Evolutionary conservation across 2,888 invertebrate species (phyloP).

Genomic region (Crocallis elinguaria): DNA sequence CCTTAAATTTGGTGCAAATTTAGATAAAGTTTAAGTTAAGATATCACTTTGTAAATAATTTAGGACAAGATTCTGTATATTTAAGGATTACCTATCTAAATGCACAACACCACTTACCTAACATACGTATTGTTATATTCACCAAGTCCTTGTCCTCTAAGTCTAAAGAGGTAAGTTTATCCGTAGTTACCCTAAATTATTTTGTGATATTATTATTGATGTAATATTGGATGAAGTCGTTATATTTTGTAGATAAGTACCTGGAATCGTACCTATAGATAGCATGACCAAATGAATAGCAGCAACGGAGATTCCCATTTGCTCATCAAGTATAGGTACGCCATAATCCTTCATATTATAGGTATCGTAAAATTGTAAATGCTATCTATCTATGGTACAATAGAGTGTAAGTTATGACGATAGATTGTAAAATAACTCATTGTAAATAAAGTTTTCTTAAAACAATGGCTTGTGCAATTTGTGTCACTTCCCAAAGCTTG

Average conservation of each 20-base stretch:
- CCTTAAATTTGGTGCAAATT: conserved; percentile 1
- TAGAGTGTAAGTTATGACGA: conserved; percentile 69
- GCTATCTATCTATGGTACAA: conserved; percentile 53
- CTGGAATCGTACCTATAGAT: conserved; percentile 18
- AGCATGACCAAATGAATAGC: conserved; percentile 14
- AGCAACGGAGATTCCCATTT: background rate
- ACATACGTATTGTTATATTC: background rate
- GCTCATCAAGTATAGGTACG: background rate
- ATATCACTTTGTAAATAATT: conserved; percentile 1
- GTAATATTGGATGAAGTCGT: conserved; percentile 47
- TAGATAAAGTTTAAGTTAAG: conserved; percentile 16
- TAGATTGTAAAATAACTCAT: conserved; percentile 80
- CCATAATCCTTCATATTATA: background rate
- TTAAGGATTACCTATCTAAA: too few species aligned
- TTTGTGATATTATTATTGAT: conserved; percentile 75
- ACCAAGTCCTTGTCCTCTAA: background rate
- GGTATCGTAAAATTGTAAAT: conserved; percentile 7
- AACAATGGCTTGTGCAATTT: conserved; percentile 66
- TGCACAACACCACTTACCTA: too few species aligned
- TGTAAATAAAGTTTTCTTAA: conserved; percentile 81
- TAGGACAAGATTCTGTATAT: too few species aligned
- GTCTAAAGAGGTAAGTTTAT: conserved; percentile 64
- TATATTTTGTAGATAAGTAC: conserved; percentile 46
- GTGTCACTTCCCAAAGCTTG: conserved; percentile 62
- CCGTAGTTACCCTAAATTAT: conserved; percentile 81